Percentiles rank a stretch among this genome's conserved stretches.
phyloP scores from a whole-genome alignment of 2,888 invertebrate genomes.

The Agrochola circellaris region DNA sequence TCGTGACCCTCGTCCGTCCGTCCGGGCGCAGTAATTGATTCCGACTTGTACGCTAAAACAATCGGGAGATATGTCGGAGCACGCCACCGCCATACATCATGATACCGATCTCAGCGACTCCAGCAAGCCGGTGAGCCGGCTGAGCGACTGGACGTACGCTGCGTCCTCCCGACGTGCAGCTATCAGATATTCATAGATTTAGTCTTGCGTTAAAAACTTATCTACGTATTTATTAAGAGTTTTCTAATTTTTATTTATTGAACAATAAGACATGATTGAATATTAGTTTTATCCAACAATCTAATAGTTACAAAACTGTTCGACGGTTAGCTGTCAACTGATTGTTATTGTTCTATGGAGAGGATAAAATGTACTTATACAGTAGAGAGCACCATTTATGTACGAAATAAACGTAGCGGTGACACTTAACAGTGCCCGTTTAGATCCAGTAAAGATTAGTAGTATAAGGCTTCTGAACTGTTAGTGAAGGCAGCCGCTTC shows the following conservation, averaged over 20 bases:
- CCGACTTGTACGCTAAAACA: conserved; percentile 69
- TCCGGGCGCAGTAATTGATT: conserved; percentile 65
- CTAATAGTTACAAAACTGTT: conserved; percentile 57
- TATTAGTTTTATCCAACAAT: conserved; percentile 55
- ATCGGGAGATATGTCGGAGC: conserved; percentile 66
- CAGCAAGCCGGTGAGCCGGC: neutral
- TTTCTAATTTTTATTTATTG: conserved; percentile 64
- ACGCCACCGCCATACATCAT: conserved; percentile 63
- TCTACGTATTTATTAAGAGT: conserved; percentile 57
- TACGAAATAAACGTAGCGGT: conserved; percentile 52
- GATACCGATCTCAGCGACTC: conserved; percentile 57
- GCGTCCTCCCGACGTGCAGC: neutral
- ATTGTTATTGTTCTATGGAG: conserved; percentile 47
- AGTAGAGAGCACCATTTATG: conserved; percentile 51
- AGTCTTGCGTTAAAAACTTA: conserved; percentile 60
- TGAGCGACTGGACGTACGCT: neutral
- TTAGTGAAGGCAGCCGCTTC: conserved; percentile 43
- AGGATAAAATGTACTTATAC: conserved; percentile 23
- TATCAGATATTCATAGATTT: conserved; percentile 62
- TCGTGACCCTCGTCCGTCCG: conserved; percentile 63
- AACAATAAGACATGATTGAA: conserved; percentile 56
- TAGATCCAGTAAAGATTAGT: conserved; percentile 59
- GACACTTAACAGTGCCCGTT: conserved; percentile 54
- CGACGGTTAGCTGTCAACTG: conserved; percentile 31
- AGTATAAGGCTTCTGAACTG: conserved; percentile 58